Evolutionary conservation across 2,888 invertebrate species (phyloP), one percentile per base, ranked within the genome.

Genomic region (Brassicogethes aeneus): DNA sequence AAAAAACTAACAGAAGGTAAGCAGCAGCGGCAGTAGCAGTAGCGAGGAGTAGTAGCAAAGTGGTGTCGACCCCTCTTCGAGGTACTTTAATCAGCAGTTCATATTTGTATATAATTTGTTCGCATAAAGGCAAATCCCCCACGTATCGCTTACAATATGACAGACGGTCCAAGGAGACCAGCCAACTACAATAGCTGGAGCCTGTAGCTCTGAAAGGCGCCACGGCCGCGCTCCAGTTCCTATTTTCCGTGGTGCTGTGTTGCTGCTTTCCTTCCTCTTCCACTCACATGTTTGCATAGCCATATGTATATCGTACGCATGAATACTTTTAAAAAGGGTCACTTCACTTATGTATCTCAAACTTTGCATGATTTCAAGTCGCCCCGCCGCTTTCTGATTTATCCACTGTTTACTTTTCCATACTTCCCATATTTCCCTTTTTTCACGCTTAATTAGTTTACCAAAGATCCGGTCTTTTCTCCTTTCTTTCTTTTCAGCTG

Each of bases 91-190:
- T 65, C 66, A 65, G 61, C 59, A 64, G 66, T 67, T 62, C 65
- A 67, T 68, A 68, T 68, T 68, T 68, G 68, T 67, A 67, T 67
- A 68, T 68, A 68, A 68, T 68, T 68, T 68, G 68, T 68, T 55
- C 60, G 60, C 65, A 66, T 65, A 66, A 68, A 67, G 63, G 66
- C 57, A 58, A 51, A 55, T 60, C 62, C 63, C 64, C 57, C 56
- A 59, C 47, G 63, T 62, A 65, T 64, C 64, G 63, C 62, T 62
- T 60, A 58, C 66, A 64, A 63, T 64, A 63, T 60, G 63, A 62
- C 62, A 63, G 63, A 53, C 57, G 56, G 59, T 54, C 60, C 55
- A 48, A 48, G 43, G 56, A 55, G 61, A 56, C 48, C 42, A 35
- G 47, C 45, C 44, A 47, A 43, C 46, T 46, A 50, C 51, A 54